phyloP scores from a whole-genome alignment of 2,797 vertebrate genomes.

The Typhlichthys eigenmanni region DNA sequence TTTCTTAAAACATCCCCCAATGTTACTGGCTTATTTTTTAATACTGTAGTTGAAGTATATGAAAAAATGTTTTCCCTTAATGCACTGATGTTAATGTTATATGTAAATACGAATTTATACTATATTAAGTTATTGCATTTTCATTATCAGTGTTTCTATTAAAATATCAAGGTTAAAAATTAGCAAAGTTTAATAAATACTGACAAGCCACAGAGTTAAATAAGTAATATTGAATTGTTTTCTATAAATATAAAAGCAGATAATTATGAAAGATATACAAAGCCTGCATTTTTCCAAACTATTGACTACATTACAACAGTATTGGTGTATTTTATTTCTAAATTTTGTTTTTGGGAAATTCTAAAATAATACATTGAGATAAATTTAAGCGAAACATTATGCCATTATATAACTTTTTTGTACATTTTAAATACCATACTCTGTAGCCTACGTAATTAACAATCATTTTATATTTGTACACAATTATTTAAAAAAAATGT shows the following conservation, averaged over 20 bases:
- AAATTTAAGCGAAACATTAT: slow-evolving; percentile 11
- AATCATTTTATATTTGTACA: too few species aligned
- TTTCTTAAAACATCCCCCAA: neutral
- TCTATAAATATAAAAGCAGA: slow-evolving; percentile 38
- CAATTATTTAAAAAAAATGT: too few species aligned
- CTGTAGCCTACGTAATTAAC: neutral
- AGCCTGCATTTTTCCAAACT: neutral
- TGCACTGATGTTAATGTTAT: slow-evolving; percentile 66
- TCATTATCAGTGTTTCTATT: slow-evolving; percentile 23
- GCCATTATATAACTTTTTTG: slow-evolving; percentile 16
- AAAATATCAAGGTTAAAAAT: too few species aligned
- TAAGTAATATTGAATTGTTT: slow-evolving; percentile 4
- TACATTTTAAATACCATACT: neutral
- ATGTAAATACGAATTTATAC: slow-evolving; percentile 66
- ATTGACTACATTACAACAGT: slow-evolving; percentile 23
- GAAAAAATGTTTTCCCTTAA: slow-evolving; percentile 2
- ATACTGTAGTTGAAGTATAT: neutral
- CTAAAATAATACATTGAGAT: slow-evolving; percentile 59
- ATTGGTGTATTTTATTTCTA: slow-evolving; percentile 29
- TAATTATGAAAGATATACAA: slow-evolving; percentile 16
- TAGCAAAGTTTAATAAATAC: slow-evolving; percentile 18
- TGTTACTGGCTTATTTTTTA: neutral
- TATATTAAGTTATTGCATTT: slow-evolving; percentile 65
- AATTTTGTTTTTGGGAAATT: slow-evolving; percentile 47
- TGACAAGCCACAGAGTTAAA: slow-evolving; percentile 34